These are phyloP conservation scores for Neodon shergylaensis DNA, from an alignment of 2,113 vertebrate genomes.

Conservation along the genomic window DNA sequence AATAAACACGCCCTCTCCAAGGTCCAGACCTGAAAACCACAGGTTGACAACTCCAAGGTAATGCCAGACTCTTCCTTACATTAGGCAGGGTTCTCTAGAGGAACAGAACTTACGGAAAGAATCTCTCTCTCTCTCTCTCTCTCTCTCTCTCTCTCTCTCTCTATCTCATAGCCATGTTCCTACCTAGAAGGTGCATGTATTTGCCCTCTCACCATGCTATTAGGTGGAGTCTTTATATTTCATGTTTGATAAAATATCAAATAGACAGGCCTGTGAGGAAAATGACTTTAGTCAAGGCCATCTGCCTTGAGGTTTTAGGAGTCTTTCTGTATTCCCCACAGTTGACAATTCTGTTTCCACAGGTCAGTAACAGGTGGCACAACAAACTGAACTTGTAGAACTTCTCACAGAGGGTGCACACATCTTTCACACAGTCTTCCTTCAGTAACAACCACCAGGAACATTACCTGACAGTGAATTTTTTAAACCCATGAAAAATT, in stretches of 20 bases:
- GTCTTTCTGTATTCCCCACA: background rate
- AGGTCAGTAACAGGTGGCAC: background rate
- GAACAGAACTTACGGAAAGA: background rate
- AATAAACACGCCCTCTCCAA: background rate
- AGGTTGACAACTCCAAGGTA: background rate
- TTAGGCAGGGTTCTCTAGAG: background rate
- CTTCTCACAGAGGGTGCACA: background rate
- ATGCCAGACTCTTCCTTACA: background rate
- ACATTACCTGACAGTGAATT: conserved; percentile 22
- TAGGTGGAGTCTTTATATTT: background rate
- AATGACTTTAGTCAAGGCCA: background rate
- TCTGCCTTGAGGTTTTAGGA: background rate
- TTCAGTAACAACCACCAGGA: background rate
- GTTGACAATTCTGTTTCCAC: background rate
- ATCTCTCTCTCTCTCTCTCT: background rate
- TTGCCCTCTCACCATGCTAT: background rate
- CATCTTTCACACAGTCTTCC: background rate
- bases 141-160: background rate
- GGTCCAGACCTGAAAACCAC: background rate
- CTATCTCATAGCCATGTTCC: no score
- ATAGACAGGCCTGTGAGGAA: background rate
- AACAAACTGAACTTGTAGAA: background rate
- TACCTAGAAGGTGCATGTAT: background rate
- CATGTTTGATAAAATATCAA: background rate
- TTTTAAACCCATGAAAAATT: background rate